Conservation (phyloP, 2,888 invertebrate genomes). For the Crematogaster levior region DNA sequence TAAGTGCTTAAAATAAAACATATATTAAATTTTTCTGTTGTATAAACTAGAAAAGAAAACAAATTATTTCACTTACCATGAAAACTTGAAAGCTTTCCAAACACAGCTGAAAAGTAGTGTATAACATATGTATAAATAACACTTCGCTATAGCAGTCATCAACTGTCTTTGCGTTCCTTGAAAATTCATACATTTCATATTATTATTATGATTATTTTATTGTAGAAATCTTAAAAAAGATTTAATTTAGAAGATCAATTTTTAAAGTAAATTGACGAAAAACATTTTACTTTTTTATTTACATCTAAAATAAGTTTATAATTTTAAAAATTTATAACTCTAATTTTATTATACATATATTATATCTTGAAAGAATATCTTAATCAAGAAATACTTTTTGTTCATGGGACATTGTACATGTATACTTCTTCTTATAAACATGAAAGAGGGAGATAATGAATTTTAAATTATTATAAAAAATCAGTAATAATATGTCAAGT, state of each 20-base stretch:
- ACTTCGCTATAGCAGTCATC: slow-evolving; percentile 59
- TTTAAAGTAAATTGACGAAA: not conserved
- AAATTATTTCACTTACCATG: slow-evolving; percentile 10
- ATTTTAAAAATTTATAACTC: not conserved
- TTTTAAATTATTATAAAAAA: slow-evolving; percentile 62
- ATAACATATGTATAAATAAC: slow-evolving; percentile 73
- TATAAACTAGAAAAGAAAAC: not conserved
- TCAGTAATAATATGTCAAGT: slow-evolving; percentile 10
- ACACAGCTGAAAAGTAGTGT: slow-evolving; percentile 64
- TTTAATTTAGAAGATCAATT: not conserved
- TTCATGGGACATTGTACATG: not conserved
- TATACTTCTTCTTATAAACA: not conserved
- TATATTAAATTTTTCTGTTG: not conserved
- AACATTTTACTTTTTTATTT: not conserved
- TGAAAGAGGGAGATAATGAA: slow-evolving; percentile 13
- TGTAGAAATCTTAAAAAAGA: not conserved
- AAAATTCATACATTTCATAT: not conserved
- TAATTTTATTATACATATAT: too few relatives aligned
- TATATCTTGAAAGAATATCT: too few relatives aligned
- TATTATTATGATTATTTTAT: not conserved
- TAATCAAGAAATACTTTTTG: not conserved
- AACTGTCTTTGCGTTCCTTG: slow-evolving; percentile 61
- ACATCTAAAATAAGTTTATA: not conserved
- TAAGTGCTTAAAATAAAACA: not conserved
- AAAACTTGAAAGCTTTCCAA: slow-evolving; percentile 15